These are phyloP conservation scores for Tachyglossus aculeatus DNA, from an alignment of 2,797 vertebrate genomes.

Conservation along the genomic window DNA sequence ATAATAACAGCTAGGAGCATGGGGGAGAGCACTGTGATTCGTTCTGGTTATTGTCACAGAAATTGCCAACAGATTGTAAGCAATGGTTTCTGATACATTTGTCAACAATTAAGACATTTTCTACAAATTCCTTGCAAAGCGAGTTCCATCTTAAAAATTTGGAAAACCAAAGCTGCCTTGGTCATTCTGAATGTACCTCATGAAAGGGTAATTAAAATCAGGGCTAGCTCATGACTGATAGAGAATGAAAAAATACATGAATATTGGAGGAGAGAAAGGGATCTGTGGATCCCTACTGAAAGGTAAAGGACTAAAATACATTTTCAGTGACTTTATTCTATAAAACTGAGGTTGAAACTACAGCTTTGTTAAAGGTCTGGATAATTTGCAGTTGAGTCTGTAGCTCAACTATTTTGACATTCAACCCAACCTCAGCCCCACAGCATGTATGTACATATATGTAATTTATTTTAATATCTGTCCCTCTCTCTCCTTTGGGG, in stretches of 20 bases:
- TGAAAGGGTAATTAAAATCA: neutral
- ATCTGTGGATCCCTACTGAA: conserved; percentile 7
- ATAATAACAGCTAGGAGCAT: neutral
- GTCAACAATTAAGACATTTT: neutral
- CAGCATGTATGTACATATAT: too few relatives aligned
- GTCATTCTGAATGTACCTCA: neutral
- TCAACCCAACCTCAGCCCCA: too few relatives aligned
- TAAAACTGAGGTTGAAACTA: too few relatives aligned
- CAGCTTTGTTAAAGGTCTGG: too few relatives aligned
- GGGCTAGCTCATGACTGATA: neutral
- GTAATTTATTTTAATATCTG: too few relatives aligned
- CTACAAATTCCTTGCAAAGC: neutral
- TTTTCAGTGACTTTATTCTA: conserved; percentile 5
- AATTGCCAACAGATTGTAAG: neutral
- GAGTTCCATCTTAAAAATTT: neutral
- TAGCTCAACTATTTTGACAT: too few relatives aligned
- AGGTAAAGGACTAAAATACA: conserved; percentile 14
- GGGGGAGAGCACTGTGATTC: neutral
- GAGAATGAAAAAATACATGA: neutral
- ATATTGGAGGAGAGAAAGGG: neutral
- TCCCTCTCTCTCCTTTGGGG: too few relatives aligned
- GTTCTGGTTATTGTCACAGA: neutral
- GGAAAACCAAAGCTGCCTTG: neutral
- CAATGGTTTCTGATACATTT: neutral
- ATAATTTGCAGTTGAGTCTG: too few relatives aligned